Percentiles rank a stretch among this genome's conserved stretches.
phyloP scores from a whole-genome alignment of 2,113 vertebrate genomes.

The Elgaria multicarinata region DNA sequence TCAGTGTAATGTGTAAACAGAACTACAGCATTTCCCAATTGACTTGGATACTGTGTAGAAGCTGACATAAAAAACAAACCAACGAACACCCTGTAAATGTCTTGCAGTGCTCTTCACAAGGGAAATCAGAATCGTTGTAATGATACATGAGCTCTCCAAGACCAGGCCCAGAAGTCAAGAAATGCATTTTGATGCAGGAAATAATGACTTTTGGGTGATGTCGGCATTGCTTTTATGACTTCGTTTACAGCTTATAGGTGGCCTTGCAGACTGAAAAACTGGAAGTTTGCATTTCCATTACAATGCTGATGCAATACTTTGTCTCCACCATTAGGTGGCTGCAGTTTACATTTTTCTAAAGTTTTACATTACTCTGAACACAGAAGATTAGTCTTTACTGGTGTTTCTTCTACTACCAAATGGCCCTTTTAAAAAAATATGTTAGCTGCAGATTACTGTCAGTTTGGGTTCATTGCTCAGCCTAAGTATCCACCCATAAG shows the following conservation, averaged over 20 bases:
- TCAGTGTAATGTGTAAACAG: background rate
- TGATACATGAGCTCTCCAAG: background rate
- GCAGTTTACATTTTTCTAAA: no score
- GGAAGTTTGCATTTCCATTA: background rate
- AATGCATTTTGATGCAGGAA: background rate
- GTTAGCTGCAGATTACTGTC: background rate
- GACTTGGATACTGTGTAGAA: background rate
- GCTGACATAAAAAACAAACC: background rate
- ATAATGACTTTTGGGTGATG: background rate
- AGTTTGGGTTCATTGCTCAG: background rate
- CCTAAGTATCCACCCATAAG: background rate
- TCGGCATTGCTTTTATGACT: background rate
- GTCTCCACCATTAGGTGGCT: background rate
- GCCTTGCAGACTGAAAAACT: no score
- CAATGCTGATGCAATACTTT: background rate
- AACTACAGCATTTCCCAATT: background rate
- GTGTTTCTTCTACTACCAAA: background rate
- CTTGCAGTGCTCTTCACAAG: background rate
- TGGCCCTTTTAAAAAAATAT: no score
- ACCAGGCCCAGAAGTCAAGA: background rate
- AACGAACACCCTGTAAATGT: background rate
- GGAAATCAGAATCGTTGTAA: background rate
- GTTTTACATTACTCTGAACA: no score
- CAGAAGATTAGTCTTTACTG: background rate
- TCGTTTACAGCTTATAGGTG: background rate